Evolutionary conservation across 1,140 invertebrate species (phyloP), one percentile per base, ranked within the genome.

Genomic region (Aphaenogaster floridana): DNA sequence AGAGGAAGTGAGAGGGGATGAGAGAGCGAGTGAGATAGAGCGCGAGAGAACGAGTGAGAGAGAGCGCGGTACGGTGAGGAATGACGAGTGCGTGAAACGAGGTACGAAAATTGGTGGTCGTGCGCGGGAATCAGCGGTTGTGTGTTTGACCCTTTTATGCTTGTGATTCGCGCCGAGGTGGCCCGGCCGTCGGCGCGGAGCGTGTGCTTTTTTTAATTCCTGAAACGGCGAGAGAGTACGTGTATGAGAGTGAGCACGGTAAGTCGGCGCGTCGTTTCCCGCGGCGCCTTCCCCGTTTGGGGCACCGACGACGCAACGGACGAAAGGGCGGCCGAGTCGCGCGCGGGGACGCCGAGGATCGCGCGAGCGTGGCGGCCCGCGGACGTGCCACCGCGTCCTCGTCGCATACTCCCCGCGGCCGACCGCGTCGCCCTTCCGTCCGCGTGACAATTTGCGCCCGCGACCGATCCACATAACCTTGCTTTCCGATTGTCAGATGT

Each of bases 121-220:
- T 92, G 93, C 94, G 93, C 94, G 93, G 94, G 93, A 94, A 94
- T 89, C 89, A 87, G 89, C 91, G 81, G 86, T 91, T 89, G 92
- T 91, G 91, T 93, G 86, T 91, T 90, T 91, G 87, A 87, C 80
- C 88, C 84, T 92, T 93, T 92, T 92, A 87, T 90, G 92, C 91
- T 91, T 92, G 91, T 92, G 90, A 92, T 91, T 92, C 87, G 79
- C 72, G 57, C 48, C 78, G 88, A 86, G 68, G 87, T 84, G 89
- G 88, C 74, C 81, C 78, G 79, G 90, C 90, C 91, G 77, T 64
- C 87, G 68, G 85, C 91, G 91, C 78, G 87, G 84, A 89, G 90
- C 90, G 91, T 91, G 90, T 91, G 91, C 87, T 86, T 90, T 89
- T 91, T 93, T 92, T 90, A 61, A 92, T 89, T 76, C 72, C 66